Percentiles rank a stretch among this genome's conserved stretches.
phyloP scores from a whole-genome alignment of 2,797 vertebrate genomes.

The Lycodopsis pacificus region DNA sequence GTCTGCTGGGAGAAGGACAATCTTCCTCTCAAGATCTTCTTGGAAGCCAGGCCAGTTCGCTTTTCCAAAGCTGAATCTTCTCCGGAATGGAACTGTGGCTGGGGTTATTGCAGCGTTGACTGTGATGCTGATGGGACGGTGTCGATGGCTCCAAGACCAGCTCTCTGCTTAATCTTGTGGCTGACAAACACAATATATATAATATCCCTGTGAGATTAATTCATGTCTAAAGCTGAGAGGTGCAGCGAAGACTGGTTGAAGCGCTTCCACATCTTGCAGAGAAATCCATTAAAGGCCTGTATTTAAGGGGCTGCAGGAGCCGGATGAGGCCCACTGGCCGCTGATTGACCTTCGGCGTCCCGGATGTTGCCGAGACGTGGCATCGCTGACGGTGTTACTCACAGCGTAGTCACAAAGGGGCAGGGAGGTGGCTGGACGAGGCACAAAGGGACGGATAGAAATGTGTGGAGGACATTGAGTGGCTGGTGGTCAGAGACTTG shows the following conservation, averaged over 20 bases:
- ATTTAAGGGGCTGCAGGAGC: conserved; percentile 2
- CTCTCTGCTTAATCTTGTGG: too few species aligned
- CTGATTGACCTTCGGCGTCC: conserved; percentile 37
- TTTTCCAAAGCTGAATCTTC: too few species aligned
- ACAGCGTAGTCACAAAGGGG: conserved; percentile 29
- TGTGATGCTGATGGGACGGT: too few species aligned
- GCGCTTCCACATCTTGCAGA: not conserved
- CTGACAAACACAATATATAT: too few species aligned
- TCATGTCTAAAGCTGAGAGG: conserved; percentile 12
- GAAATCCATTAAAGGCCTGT: too few species aligned
- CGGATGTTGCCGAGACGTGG: conserved; percentile 31
- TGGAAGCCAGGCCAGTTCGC: too few species aligned
- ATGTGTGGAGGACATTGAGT: conserved; percentile 5
- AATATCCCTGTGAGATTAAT: not conserved
- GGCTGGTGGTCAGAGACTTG: not conserved
- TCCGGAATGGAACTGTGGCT: too few species aligned
- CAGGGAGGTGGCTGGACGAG: conserved; percentile 21
- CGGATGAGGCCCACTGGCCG: conserved; percentile 27
- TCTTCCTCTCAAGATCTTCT: too few species aligned
- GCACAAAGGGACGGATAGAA: conserved; percentile 12
- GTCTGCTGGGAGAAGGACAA: too few species aligned
- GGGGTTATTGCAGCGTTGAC: too few species aligned
- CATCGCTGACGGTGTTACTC: conserved; percentile 46
- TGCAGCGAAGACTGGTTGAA: conserved; percentile 1
- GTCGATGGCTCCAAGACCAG: too few species aligned